These are phyloP conservation scores for Callopanchax toddi DNA, from an alignment of 2,113 vertebrate genomes.

Conservation along the genomic window DNA sequence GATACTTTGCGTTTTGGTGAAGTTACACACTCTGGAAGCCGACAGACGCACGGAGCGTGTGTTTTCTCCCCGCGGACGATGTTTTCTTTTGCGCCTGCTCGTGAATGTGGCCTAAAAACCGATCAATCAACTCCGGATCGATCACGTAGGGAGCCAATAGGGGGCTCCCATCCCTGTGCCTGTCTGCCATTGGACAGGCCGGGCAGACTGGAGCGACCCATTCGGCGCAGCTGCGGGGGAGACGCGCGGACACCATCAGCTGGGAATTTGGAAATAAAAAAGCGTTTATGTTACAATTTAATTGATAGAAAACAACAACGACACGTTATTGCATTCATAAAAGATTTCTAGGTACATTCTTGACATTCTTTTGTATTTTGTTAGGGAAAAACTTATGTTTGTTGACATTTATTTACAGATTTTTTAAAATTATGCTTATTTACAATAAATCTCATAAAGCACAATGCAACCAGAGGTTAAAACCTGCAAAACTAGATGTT, in stretches of 20 bases:
- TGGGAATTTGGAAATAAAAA: conserved; percentile 14
- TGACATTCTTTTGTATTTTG: too few relatives aligned
- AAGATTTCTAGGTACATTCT: too few relatives aligned
- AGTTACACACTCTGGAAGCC: conserved; percentile 6
- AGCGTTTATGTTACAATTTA: not conserved
- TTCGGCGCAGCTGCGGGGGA: conserved; percentile 81
- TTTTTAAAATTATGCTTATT: too few relatives aligned
- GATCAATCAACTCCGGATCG: conserved; percentile 88
- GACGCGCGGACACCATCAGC: conserved; percentile 37
- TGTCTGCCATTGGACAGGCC: conserved; percentile 82
- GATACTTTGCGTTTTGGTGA: conserved; percentile 22
- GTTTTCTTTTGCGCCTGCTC: conserved; percentile 63
- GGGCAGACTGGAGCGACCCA: conserved; percentile 88
- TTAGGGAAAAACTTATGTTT: too few relatives aligned
- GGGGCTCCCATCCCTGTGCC: conserved; percentile 68
- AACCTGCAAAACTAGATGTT: too few relatives aligned
- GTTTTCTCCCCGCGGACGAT: conserved; percentile 15
- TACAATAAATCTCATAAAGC: too few relatives aligned
- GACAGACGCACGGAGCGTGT: conserved; percentile 16
- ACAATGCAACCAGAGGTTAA: too few relatives aligned
- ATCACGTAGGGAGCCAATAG: conserved; percentile 86
- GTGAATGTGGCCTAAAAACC: conserved; percentile 82
- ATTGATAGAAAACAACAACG: not conserved
- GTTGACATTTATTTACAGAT: too few relatives aligned
- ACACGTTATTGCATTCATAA: not conserved